phyloP scores from a whole-genome alignment of 2,113 vertebrate genomes.

The Orientallactaga bullata region DNA sequence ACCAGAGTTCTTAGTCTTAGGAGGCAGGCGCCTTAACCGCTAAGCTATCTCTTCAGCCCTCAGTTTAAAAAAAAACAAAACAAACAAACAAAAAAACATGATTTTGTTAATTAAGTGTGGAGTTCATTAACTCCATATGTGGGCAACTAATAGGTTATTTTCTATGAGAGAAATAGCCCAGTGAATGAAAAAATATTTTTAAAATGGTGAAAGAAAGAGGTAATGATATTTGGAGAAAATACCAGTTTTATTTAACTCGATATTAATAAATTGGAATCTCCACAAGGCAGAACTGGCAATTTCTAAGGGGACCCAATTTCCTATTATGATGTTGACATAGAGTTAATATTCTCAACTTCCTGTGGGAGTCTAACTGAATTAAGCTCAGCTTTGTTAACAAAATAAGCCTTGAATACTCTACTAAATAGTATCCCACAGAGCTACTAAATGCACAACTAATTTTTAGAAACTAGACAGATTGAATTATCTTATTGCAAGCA shows the following conservation, averaged over 20 bases:
- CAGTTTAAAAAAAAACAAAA: too few species aligned
- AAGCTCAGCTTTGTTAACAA: conserved; percentile 7
- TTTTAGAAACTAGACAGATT: conserved; percentile 10
- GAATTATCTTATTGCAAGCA: conserved; percentile 14
- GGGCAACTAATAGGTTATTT: not conserved
- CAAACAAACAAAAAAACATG: too few species aligned
- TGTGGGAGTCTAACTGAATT: not conserved
- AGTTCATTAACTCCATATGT: not conserved
- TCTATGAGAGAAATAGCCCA: not conserved
- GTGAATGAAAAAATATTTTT: not conserved
- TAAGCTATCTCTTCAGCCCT: too few species aligned
- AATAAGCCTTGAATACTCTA: conserved; percentile 32
- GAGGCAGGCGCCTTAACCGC: too few species aligned
- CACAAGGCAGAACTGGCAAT: not conserved
- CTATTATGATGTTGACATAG: conserved; percentile 8
- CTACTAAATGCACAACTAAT: conserved; percentile 36
- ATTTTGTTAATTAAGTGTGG: conserved; percentile 10
- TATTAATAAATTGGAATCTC: not conserved
- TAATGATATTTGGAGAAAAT: conserved; percentile 13
- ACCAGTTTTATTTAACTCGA: not conserved
- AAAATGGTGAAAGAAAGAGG: not conserved
- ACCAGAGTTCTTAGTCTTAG: too few species aligned
- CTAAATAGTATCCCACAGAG: not conserved
- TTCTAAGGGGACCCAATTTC: not conserved
- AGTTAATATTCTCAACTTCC: conserved; percentile 21